Evolutionary conservation across 2,888 invertebrate genomes (phyloP), one percentile per base, ranked within the genome.

Genomic region (Drosophila limbata): DNA sequence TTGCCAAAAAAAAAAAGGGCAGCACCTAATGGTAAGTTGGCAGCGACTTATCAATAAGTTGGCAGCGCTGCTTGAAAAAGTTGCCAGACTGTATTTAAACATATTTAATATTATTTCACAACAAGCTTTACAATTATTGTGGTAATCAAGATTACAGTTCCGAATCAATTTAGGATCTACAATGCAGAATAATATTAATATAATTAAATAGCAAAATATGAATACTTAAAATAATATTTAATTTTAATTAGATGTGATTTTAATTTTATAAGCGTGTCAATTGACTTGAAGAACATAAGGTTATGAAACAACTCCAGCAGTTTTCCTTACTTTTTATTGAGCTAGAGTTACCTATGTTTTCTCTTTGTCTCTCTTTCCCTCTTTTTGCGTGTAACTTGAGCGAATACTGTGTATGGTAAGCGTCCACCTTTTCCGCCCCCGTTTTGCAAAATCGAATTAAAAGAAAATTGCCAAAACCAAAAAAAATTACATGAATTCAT

Each of bases 401-500:
- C n/a, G 25, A 15, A n/a, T n/a, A 37, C 45, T 21, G 44, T 55
- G 3, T 42, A 15, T 8, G 44, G 11, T 37, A n/a, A 37, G 8
- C 35, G 13, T 4, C 13, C 13, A 8, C 25, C 3, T 8, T 21
- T 44, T 4, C 13, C 13, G 25, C 5, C 1, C 15, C 17, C 17
- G 8, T 31, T 10, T 2, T 15, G 11, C 8, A 17, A 51, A 47
- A 69, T 62, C 47, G 25, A 60, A 59, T 59, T 51, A 56, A 61
- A 45, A 56, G 15, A 56, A 61, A 47, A 70, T 13, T 60, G 63
- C 19, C 28, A 55, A 37, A 60, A 76, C 71, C 3, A n/a, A 21
- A 37, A 28, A 61, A 79, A 74, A 88, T 76, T 80, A 71, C 79
- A 90, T 90, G 87, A 86, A 88, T 88, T 86, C 82, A 69, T 86